Evolutionary conservation across 2,888 invertebrate genomes (phyloP).

Genomic region (Cerastoderma edule): DNA sequence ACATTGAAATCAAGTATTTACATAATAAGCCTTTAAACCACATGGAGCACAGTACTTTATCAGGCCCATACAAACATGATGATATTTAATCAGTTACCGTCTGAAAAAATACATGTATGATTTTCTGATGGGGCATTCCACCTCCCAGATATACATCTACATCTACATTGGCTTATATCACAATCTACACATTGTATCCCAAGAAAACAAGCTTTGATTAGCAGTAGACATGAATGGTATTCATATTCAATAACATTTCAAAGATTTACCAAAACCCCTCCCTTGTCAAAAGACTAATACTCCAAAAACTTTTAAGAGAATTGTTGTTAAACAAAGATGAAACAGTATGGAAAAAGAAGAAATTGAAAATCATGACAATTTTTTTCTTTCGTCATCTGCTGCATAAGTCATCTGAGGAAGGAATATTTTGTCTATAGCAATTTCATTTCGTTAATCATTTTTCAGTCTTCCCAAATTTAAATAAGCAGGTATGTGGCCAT

Average conservation of each 20-base stretch:
- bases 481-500: no score
- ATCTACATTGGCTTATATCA: not conserved
- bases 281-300: not conserved
- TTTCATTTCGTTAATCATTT: no score
- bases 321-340: not conserved
- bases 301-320: not conserved
- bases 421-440: not conserved
- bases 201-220: not conserved
- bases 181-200: not conserved
- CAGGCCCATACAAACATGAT: not conserved
- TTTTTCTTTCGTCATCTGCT: not conserved
- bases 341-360: slow-evolving; percentile 9
- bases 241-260: not conserved
- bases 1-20: not conserved
- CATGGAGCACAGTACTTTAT: not conserved
- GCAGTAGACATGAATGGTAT: not conserved
- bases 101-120: no score
- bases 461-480: no score
- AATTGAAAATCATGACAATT: not conserved
- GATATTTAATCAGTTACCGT: not conserved
- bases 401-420: not conserved
- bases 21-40: not conserved
- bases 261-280: not conserved
- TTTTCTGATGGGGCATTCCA: no score
- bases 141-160: not conserved